Evolutionary conservation across 2,797 vertebrate genomes (phyloP).

Genomic region (Pristis pectinata): DNA sequence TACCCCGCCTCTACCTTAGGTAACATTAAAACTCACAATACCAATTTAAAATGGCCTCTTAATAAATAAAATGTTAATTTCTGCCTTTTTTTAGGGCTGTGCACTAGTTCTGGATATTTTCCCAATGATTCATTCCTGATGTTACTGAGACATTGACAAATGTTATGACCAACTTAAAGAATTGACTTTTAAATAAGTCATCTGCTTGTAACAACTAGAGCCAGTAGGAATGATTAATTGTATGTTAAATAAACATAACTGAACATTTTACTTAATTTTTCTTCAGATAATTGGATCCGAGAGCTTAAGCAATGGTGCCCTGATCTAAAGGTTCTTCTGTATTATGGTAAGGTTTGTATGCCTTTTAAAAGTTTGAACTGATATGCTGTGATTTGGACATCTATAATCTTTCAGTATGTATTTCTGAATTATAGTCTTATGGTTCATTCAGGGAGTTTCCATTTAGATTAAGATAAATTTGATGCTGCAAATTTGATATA

Average conservation of each 20-base stretch:
- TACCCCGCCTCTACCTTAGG: conserved; percentile 91
- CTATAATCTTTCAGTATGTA: not conserved
- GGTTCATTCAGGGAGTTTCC: not conserved
- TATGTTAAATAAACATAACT: not conserved
- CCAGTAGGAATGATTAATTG: not conserved
- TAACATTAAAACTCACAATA: conserved; percentile 48
- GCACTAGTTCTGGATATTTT: not conserved
- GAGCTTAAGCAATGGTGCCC: conserved; percentile 89
- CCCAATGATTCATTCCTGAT: not conserved
- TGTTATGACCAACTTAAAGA: not conserved
- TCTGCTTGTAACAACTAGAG: too few species aligned
- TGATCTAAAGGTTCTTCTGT: conserved; percentile 76
- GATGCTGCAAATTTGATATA: not conserved
- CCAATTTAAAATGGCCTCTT: not conserved
- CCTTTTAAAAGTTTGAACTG: not conserved
- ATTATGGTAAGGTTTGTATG: conserved; percentile 72
- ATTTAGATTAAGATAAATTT: not conserved
- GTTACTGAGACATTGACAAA: not conserved
- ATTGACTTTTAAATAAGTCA: not conserved
- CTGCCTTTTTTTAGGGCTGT: too few species aligned
- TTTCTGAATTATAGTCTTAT: not conserved
- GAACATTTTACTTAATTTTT: not conserved
- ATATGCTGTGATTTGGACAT: not conserved
- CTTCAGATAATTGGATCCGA: conserved; percentile 91
- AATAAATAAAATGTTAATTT: not conserved